Percentiles rank a stretch among this genome's conserved stretches.
Conservation (phyloP, 2,797 vertebrate species). For the Psittacula echo region DNA sequence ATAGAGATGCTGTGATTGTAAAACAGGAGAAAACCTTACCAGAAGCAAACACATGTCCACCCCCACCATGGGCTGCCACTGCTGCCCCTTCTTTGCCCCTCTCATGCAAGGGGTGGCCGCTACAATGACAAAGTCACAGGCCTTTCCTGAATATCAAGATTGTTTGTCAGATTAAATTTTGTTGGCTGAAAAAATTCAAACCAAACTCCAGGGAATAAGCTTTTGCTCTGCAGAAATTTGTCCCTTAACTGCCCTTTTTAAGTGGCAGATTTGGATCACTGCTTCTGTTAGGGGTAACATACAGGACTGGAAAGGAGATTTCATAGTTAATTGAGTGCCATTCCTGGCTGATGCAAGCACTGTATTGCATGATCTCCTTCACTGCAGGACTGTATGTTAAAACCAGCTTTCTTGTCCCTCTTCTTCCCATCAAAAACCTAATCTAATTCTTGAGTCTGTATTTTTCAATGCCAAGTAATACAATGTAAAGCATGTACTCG, state of each 20-base stretch:
- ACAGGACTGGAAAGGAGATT: background rate
- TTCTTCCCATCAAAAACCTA: background rate
- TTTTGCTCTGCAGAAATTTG: background rate
- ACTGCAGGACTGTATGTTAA: background rate
- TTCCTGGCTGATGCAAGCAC: background rate
- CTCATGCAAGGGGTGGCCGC: background rate
- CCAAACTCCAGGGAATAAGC: background rate
- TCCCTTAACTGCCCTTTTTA: background rate
- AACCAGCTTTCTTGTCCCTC: background rate
- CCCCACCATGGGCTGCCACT: background rate
- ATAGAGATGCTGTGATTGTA: background rate
- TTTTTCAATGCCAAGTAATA: background rate
- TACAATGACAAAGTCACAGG: background rate
- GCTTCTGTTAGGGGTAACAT: background rate
- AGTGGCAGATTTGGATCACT: background rate
- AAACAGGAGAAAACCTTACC: background rate
- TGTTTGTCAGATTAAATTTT: background rate
- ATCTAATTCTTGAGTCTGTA: background rate
- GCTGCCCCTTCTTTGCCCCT: background rate
- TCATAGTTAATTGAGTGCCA: background rate
- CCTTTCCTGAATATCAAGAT: background rate
- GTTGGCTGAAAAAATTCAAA: rapidly evolving
- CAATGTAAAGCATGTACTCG: background rate
- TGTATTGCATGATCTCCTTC: background rate
- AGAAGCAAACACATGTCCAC: background rate